Evolutionary conservation across 2,797 vertebrate species (phyloP).

Genomic region (Tapera naevia): DNA sequence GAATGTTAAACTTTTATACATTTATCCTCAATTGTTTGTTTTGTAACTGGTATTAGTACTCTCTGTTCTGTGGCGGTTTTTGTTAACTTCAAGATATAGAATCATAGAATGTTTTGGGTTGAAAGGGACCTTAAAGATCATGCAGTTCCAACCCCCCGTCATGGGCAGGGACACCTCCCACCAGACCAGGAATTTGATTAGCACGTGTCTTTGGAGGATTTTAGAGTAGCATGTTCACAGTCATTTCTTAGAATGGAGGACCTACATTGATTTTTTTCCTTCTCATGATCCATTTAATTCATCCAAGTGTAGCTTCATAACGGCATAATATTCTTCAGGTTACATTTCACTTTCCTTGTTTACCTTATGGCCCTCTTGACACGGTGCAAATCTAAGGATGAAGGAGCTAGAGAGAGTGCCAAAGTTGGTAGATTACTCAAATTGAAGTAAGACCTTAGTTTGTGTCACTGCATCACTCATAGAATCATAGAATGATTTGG

Average conservation of each 20-base stretch:
- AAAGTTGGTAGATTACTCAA: too few species aligned
- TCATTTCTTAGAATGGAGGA: neutral
- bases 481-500: too few species aligned
- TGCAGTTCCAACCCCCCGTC: too few species aligned
- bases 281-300: neutral
- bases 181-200: neutral
- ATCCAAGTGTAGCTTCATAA: neutral
- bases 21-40: neutral
- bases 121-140: too few species aligned
- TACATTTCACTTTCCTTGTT: conserved; percentile 16
- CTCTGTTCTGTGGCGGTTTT: neutral
- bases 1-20: neutral
- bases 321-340: neutral
- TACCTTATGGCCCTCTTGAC: neutral
- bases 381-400: too few species aligned
- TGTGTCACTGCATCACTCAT: too few species aligned
- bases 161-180: too few species aligned
- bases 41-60: neutral
- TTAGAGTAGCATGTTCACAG: neutral
- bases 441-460: too few species aligned
- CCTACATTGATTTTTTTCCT: neutral
- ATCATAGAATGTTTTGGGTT: too few species aligned
- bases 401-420: too few species aligned
- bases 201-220: neutral
- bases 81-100: too few species aligned